Base-by-base conservation (phyloP, 2,888 invertebrate genomes). In the Drosophila diplacantha region DNA sequence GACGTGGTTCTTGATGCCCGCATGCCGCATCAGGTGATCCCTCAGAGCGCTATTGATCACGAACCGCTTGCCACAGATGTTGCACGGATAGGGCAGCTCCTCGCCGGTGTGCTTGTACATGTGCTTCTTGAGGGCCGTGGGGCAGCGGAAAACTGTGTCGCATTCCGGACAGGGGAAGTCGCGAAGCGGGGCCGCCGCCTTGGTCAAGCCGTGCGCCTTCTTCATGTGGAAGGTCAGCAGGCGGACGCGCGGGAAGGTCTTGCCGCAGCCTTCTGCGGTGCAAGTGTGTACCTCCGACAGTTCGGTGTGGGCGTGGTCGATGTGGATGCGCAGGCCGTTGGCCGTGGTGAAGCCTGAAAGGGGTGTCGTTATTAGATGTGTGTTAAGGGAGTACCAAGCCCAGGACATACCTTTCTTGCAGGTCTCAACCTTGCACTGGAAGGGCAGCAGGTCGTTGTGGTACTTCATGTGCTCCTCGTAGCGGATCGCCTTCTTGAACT, bases 1-100 rank as follows among this genome's bases (percentile, higher is more conserved):
- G 3, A 87, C 86, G 43, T 87, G 87, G 31, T 87, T 87, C 57
- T 86, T 86, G 47, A 88, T 87, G n/a, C 87, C 88, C 0, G 86
- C 86, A 58, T 87, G 87, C 0, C 87, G 85, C 82, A 87, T 87
- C 18, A 87, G 60, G 59, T 87, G 88, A 62, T 87, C 87, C 46
- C 86, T 80, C 5, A 88, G 73, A 2, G 87, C 87, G 31, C 86
- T 85, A 43, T 85, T 87, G 14, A 87, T 87, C 9, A 87, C 86
- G 49, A 86, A 87, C 3, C 87, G 79, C 26, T 86, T 87, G 37
- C 86, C 85, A 24, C 87, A 87, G 16, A 86, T 86, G 53, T 85
- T 84, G 69, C 87, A 87, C 0, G 86, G 86, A 59, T 85, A 86
- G 4, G 87, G 87, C 26, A 87, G 58, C 53, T 86, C 85, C 56